Conservation (phyloP, 1,140 invertebrate genomes). For the Penaeus chinensis region DNA sequence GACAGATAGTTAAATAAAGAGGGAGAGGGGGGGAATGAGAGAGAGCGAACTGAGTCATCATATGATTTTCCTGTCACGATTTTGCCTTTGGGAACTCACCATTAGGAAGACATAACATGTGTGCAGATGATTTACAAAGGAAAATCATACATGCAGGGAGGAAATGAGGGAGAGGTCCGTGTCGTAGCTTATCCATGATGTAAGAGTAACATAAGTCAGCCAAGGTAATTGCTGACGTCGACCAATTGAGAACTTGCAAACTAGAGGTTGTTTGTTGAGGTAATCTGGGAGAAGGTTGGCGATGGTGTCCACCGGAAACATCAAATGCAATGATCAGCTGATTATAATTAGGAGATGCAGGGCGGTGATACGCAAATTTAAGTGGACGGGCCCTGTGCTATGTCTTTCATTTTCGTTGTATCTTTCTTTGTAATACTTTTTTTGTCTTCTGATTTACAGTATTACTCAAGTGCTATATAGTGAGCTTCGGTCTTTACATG, state of each 20-base stretch:
- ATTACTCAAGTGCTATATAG: too few relatives aligned
- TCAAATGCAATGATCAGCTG: slow-evolving; percentile 32
- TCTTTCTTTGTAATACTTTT: too few relatives aligned
- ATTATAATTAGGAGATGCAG: slow-evolving; percentile 12
- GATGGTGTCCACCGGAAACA: slow-evolving; percentile 46
- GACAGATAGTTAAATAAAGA: too few relatives aligned
- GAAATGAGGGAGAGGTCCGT: slow-evolving; percentile 20
- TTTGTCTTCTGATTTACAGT: too few relatives aligned
- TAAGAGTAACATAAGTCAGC: slow-evolving; percentile 35
- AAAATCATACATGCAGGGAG: slow-evolving; percentile 46
- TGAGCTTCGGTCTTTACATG: too few relatives aligned
- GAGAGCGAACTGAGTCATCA: slow-evolving; percentile 28
- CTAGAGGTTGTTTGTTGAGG: slow-evolving; percentile 48
- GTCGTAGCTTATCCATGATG: slow-evolving; percentile 28
- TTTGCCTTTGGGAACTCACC: slow-evolving; percentile 14
- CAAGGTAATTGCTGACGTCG: slow-evolving; percentile 33
- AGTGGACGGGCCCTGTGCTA: too few relatives aligned
- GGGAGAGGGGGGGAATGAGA: too few relatives aligned
- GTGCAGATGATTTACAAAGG: slow-evolving; percentile 36
- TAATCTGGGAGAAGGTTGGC: slow-evolving; percentile 32
- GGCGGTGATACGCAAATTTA: background rate
- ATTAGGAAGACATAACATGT: slow-evolving; percentile 49
- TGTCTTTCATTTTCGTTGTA: too few relatives aligned
- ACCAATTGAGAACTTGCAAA: slow-evolving; percentile 39
- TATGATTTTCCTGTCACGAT: slow-evolving; percentile 49